Conservation (phyloP, 2,797 vertebrate species). For the Malurus leucopterus region DNA sequence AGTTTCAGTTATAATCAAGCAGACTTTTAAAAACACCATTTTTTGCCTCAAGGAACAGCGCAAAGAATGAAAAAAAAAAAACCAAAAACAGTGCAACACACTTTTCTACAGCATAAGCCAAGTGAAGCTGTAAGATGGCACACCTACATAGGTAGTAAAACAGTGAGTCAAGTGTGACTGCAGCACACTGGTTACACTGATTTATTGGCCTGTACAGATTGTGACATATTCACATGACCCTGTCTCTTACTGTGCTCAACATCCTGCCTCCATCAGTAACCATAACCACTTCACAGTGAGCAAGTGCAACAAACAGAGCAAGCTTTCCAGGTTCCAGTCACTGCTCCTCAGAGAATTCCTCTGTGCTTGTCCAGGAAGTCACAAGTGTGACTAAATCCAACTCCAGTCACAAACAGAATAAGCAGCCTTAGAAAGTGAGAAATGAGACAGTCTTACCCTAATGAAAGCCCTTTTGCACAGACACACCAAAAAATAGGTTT, state of each 20-base stretch:
- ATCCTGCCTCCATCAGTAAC: background rate
- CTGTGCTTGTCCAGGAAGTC: background rate
- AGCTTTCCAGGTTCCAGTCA: background rate
- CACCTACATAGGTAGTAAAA: accelerated
- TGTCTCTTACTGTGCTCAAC: background rate
- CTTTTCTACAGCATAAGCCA: background rate
- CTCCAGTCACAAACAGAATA: background rate
- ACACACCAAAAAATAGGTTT: background rate
- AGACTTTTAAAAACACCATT: background rate
- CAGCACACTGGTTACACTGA: background rate
- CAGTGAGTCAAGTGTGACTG: background rate
- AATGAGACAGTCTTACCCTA: background rate
- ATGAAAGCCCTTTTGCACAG: background rate
- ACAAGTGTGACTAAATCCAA: background rate
- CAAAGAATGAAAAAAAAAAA: background rate
- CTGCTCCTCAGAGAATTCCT: background rate
- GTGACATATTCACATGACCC: background rate
- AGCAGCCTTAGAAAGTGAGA: background rate
- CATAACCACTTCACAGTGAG: background rate
- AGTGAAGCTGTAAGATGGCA: background rate
- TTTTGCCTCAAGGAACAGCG: background rate
- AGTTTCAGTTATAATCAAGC: background rate
- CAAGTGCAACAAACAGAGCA: background rate
- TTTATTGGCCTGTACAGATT: background rate
- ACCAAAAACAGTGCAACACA: background rate